Conservation (phyloP, 2,797 vertebrate species). For the Eospalax fontanierii region DNA sequence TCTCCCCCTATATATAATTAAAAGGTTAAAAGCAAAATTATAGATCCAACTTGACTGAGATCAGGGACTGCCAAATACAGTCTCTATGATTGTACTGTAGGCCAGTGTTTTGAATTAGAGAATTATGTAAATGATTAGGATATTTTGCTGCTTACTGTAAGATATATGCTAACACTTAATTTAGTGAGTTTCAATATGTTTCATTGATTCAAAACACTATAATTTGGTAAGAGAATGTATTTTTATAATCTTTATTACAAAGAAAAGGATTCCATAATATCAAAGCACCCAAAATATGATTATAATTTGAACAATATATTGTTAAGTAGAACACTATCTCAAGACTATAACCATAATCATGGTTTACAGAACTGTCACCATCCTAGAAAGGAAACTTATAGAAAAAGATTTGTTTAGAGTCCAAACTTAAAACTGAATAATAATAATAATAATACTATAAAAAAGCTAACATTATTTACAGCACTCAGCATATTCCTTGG, state of each 20-base stretch:
- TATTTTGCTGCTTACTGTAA: conserved; percentile 35
- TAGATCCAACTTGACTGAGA: neutral
- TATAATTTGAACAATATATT: conserved; percentile 36
- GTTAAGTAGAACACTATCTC: neutral
- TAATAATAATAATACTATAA: neutral
- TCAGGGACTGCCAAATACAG: conserved; percentile 22
- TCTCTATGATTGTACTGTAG: neutral
- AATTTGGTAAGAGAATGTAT: conserved; percentile 61
- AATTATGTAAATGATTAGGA: conserved; percentile 28
- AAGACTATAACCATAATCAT: neutral
- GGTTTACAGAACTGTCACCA: neutral
- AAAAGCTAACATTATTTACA: neutral
- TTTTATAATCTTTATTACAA: conserved; percentile 35
- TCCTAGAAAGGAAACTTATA: conserved; percentile 37
- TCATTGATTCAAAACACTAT: conserved; percentile 64
- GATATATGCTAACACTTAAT: conserved; percentile 30
- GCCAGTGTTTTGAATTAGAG: neutral
- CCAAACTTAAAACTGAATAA: conserved; percentile 11
- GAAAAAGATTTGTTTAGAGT: neutral
- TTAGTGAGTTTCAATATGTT: conserved; percentile 47
- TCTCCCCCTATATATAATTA: conserved; percentile 12
- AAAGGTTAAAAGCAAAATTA: conserved; percentile 55
- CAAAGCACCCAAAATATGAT: neutral
- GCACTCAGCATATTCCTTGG: neutral
- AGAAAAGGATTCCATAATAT: conserved; percentile 9